phyloP scores from a whole-genome alignment of 2,888 invertebrate species.

The Ypsolopha sequella region DNA sequence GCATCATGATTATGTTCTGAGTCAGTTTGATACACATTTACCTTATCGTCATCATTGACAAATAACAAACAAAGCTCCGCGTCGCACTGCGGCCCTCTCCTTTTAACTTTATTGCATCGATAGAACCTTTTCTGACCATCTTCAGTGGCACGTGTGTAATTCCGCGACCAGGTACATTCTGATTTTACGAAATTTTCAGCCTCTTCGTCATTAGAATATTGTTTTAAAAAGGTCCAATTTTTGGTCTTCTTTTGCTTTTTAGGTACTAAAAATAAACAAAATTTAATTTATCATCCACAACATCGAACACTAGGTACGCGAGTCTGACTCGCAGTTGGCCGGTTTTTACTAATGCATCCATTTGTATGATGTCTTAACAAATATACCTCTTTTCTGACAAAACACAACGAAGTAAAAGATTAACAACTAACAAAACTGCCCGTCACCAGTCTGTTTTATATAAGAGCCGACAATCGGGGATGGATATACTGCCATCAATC shows the following conservation, averaged over 20 bases:
- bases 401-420: no score
- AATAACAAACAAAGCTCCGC: slow-evolving; percentile 10
- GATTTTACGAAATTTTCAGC: slow-evolving; percentile 8
- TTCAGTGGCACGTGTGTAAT: slow-evolving; percentile 9
- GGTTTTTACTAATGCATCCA: no score
- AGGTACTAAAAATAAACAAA: no score
- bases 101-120: slow-evolving; percentile 11
- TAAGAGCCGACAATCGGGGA: no score
- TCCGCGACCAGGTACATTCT: slow-evolving; percentile 10
- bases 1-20: slow-evolving; percentile 8
- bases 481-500: no score
- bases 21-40: slow-evolving; percentile 8
- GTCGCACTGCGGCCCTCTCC: slow-evolving; percentile 11
- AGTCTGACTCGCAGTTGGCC: no score
- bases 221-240: slow-evolving; percentile 9
- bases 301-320: no score
- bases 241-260: slow-evolving; percentile 9
- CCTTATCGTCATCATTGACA: slow-evolving; percentile 8
- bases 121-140: slow-evolving; percentile 12
- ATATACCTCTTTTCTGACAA: no score
- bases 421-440: no score
- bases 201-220: slow-evolving; percentile 8
- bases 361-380: no score
- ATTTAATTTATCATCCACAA: no score
- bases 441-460: no score